Percentiles rank a stretch among this genome's conserved stretches.
These are phyloP conservation scores for Megalops cyprinoides DNA, from an alignment of 2,797 vertebrate genomes.

Conservation along the genomic window DNA sequence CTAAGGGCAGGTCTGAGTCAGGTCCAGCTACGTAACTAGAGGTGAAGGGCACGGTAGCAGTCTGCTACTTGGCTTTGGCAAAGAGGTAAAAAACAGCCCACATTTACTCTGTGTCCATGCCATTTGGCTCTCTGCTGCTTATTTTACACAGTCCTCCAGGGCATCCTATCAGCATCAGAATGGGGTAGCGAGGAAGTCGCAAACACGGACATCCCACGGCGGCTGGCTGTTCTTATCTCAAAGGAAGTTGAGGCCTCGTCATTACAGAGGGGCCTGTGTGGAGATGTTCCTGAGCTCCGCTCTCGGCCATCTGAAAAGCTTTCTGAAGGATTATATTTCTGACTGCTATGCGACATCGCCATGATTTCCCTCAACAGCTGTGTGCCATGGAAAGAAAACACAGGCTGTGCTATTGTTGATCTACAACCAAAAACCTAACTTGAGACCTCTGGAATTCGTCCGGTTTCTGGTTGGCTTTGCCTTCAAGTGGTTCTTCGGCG, in stretches of 20 bases:
- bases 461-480: constrained; percentile 46
- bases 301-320: constrained; percentile 47
- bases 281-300: constrained; percentile 40
- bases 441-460: constrained; percentile 53
- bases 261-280: constrained; percentile 33
- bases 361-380: constrained; percentile 37
- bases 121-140: constrained; percentile 22
- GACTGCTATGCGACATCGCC: constrained; percentile 40
- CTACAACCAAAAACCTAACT: constrained; percentile 50
- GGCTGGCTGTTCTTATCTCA: constrained; percentile 36
- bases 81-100: too few species aligned
- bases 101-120: too few species aligned
- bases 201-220: constrained; percentile 53
- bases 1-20: too few species aligned
- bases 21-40: too few species aligned
- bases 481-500: constrained; percentile 55
- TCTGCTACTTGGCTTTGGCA: too few species aligned
- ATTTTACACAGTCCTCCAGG: constrained; percentile 44
- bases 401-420: constrained; percentile 45
- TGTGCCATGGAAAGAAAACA: constrained; percentile 26
- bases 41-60: too few species aligned
- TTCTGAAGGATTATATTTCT: constrained; percentile 52
- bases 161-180: constrained; percentile 57
- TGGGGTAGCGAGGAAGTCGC: constrained; percentile 60
- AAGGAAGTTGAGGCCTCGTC: constrained; percentile 52